Evolutionary conservation across 2,797 vertebrate genomes (phyloP), one percentile per base, ranked within the genome.

Genomic region (Amblyraja radiata): DNA sequence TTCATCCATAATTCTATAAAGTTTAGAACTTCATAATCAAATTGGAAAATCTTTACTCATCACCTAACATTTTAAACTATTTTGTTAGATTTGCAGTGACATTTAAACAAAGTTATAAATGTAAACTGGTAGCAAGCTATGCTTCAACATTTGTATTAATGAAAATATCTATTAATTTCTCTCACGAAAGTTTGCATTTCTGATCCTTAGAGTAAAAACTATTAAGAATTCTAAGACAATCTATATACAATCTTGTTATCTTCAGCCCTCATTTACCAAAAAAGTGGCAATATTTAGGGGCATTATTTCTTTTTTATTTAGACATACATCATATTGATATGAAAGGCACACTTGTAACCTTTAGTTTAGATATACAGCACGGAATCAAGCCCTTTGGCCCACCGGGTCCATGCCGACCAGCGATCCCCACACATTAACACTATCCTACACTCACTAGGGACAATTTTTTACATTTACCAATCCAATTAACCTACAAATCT

Each of bases 1-100:
- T 68, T 88, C 84, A 68, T 32, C 18, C n/a, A 88, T 1, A 32
- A 21, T n/a, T 68, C 58, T 88, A 88, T 32, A 88, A 88, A 76
- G 76, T 25, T 92, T 46, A 21, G 14, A 92, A 36, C n/a, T 88
- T 88, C 84, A 68, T 68, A 39, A 92, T 23, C 90, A 76, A 68
- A 74, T 25, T 7, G 23, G 36, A 91, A 73, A 7, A 74, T 28
- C 13, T 28, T 10, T 13, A 28, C 11, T 54, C 39, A 92, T 91
- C 32, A 74, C 68, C 11, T 36, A 92, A 54, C 25, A 46, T 28
- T 73, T n/a, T 92, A 54, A 25, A 39, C 36, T 25, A 76, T 92
- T 4, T 73, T 28, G 71, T 46, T 92, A 18, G n/a, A 54, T 81
- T 81, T 46, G 6, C 21, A 39, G 39, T 90, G 32, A 23, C 65